Percentiles rank a stretch among this genome's conserved stretches.
These are phyloP conservation scores for Trachops cirrhosus DNA, from an alignment of 2,797 vertebrate species.

Conservation along the genomic window DNA sequence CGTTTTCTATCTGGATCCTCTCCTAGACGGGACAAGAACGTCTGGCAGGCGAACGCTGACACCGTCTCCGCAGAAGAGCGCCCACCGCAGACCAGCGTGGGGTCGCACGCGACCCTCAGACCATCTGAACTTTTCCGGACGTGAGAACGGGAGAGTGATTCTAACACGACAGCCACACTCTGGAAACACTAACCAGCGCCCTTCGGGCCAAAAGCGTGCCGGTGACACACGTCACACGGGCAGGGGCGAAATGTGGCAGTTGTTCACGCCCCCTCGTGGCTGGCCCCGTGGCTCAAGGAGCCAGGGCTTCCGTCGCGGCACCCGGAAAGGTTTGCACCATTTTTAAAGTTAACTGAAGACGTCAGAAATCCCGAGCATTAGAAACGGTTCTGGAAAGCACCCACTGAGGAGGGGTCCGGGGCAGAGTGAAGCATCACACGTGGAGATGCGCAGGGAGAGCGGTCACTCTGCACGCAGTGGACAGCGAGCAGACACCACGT, in stretches of 20 bases:
- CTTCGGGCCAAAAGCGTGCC: too few species aligned
- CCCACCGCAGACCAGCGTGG: too few species aligned
- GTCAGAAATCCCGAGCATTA: background rate
- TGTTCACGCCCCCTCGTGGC: background rate
- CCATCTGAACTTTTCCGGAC: background rate
- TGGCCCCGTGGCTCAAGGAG: too few species aligned
- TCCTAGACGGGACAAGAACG: conserved; percentile 85
- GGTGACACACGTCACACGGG: background rate
- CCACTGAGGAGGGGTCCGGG: background rate
- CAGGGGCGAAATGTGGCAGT: background rate
- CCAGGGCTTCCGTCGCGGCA: background rate
- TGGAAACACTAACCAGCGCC: background rate
- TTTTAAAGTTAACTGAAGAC: background rate
- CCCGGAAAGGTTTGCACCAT: background rate
- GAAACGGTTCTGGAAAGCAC: background rate
- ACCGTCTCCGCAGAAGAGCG: background rate
- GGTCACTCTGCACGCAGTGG: background rate
- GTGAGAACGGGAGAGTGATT: background rate
- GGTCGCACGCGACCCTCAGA: background rate
- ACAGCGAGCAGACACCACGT: background rate
- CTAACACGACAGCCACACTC: background rate
- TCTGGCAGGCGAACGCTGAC: conserved; percentile 11
- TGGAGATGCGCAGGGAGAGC: background rate
- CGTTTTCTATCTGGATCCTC: conserved; percentile 94
- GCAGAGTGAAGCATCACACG: background rate